Conservation (phyloP, 2,113 vertebrate genomes). For the Formicarius rufipectus region DNA sequence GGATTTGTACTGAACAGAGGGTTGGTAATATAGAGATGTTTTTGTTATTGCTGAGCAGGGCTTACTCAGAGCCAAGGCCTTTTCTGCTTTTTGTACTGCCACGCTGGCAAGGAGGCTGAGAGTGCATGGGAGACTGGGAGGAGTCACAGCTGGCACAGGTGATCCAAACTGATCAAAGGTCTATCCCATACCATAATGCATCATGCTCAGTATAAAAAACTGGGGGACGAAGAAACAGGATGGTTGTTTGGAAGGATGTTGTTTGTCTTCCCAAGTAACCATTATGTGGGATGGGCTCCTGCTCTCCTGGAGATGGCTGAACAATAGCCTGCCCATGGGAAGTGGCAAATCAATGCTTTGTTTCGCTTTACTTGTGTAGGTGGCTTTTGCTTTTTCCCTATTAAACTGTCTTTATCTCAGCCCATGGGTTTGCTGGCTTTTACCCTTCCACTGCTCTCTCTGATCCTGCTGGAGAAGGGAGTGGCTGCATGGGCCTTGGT, state of each 20-base stretch:
- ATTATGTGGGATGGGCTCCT: neutral
- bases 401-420: neutral
- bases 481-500: neutral
- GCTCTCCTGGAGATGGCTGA: neutral
- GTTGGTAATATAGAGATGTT: neutral
- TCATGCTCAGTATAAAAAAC: neutral
- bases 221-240: neutral
- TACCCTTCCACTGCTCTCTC: neutral
- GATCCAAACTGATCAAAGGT: neutral
- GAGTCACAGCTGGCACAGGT: neutral
- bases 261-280: neutral
- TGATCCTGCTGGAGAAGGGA: neutral
- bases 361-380: neutral
- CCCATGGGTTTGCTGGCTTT: neutral
- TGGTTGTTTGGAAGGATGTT: neutral
- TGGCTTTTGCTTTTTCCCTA: neutral
- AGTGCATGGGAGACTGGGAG: neutral
- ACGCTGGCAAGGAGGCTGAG: neutral
- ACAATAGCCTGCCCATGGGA: neutral
- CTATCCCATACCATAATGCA: neutral
- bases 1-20: neutral
- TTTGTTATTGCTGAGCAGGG: neutral
- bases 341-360: neutral
- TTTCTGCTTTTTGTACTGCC: neutral
- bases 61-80: neutral